Conservation (phyloP, 2,797 vertebrate species). For the Gorsachius magnificus region DNA sequence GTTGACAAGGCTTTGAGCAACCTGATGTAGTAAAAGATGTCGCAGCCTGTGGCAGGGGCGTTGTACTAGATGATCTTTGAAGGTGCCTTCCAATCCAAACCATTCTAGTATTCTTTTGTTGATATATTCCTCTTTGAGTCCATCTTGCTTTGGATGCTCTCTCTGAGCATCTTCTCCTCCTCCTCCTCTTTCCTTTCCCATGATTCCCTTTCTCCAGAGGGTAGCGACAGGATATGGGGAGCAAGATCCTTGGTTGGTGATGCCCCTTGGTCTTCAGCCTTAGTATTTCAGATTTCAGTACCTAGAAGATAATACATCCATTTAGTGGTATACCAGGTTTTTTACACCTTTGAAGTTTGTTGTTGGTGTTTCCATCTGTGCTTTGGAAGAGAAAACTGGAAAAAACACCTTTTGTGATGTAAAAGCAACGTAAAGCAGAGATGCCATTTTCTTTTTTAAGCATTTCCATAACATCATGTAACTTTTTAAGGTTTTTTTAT, state of each 20-base stretch:
- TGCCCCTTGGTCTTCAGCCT: not conserved
- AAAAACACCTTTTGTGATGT: not conserved
- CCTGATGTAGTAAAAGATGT: not conserved
- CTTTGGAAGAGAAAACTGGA: not conserved
- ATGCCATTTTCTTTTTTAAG: not conserved
- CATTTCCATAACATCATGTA: not conserved
- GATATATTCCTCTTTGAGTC: not conserved
- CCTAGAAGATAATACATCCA: not conserved
- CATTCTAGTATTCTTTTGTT: not conserved
- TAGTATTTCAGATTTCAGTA: not conserved
- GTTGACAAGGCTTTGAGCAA: not conserved
- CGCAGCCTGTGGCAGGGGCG: not conserved
- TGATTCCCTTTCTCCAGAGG: not conserved
- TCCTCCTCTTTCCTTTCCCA: fast-evolving
- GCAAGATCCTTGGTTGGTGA: not conserved
- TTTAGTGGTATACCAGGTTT: not conserved
- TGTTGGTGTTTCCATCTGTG: not conserved
- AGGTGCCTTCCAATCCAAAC: not conserved
- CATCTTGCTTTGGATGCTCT: not conserved
- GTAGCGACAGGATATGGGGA: not conserved
- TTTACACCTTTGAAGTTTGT: not conserved
- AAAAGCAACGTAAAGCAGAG: not conserved
- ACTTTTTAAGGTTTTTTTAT: not conserved
- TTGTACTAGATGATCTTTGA: not conserved
- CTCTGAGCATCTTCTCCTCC: not conserved